Base-by-base conservation (phyloP, 92 coral and sea anemone genomes). In the Zoanthus sociatus region DNA sequence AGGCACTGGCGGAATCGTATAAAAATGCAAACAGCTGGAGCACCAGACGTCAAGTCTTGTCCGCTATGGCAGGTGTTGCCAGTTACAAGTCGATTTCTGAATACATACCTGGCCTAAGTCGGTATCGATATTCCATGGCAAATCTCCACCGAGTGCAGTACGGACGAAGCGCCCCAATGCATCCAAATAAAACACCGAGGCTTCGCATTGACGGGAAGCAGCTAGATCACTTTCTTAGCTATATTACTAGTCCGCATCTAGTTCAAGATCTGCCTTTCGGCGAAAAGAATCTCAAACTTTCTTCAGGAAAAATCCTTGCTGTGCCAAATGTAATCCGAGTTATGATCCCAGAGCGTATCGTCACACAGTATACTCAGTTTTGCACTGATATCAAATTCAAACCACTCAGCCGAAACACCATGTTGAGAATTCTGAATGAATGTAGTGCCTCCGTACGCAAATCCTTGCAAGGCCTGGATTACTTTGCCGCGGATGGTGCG, bases 291-390 rank as follows among this genome's bases (percentile, higher is more conserved):
- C n/a, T n/a, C n/a, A n/a, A n/a, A n/a, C n/a, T n/a, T n/a, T n/a
- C n/a, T n/a, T n/a, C n/a, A n/a, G n/a, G n/a, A n/a, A n/a, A n/a
- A n/a, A n/a, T n/a, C n/a, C n/a, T n/a, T n/a, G n/a, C n/a, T n/a
- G n/a, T n/a, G n/a, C n/a, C 84, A 78, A 78, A 78, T n/a, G 84
- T 78, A 7, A 78, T 78, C 20, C 60, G 84, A 18, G 67, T 67
- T n/a, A 78, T 78, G 84, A 55, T 78, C 60, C 60, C 60, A 18
- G 68, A 78, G 68, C 84, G 84, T 67, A 78, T 55, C 76, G 20
- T 55, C 9, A 47, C 84, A 47, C 84, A 78, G 76, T 78, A 78
- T 17, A 78, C 68, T 33, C 84, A 54, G 84, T 78, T 6, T 78
- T 78, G 84, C 20, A 67, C 63, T 5, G 84, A 78, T 30, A 78